Evolutionary conservation across 2,113 vertebrate genomes (phyloP), one percentile per base, ranked within the genome.

Genomic region (Tenrec ecaudatus): DNA sequence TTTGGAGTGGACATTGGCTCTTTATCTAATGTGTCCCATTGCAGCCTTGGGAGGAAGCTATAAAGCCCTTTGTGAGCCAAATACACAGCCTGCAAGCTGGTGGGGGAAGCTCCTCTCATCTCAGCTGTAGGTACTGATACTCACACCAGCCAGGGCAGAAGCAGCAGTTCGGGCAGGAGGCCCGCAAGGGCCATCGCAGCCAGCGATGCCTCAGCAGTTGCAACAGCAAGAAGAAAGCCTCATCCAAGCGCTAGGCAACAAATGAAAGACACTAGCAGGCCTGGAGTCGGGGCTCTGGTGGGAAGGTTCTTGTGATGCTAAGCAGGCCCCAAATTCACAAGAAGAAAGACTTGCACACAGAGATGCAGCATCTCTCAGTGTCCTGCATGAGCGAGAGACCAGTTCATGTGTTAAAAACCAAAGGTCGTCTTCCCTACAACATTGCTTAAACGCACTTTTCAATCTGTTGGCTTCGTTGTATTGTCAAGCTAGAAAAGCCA

Each of bases 381-480:
- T 88, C 89, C 40, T 87, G 80, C 25, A 53, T 64, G 58, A 94
- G 73, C 25, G 15, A 62, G 9, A 60, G 81, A 17, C 15, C 33
- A 29, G 71, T 92, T 17, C 57, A 77, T 69, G n/a, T 43, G 33
- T 62, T 62, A 62, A 62, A 53, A 62, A 62, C 22, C 22, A 75
- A 40, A 7, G 16, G 0, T 6, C 33, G 33, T 81, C 29, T 81
- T 84, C 88, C 12, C 47, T 38, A 92, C 47, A 84, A n/a, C 29
- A 88, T 91, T 36, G 82, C 82, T 83, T 88, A 86, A 92, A 90
- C 60, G 92, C 36, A 53, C 89, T 75, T 33, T 75, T 17, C 4
- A 64, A 25, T 40, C 84, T 57, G 62, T 69, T 23, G 91, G 80
- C 43, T 6, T 15, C 82, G 1, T 77, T 31, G 2, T 43, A 8